phyloP scores from a whole-genome alignment of 2,113 vertebrate genomes.

The Sinocyclocheilus grahami region DNA sequence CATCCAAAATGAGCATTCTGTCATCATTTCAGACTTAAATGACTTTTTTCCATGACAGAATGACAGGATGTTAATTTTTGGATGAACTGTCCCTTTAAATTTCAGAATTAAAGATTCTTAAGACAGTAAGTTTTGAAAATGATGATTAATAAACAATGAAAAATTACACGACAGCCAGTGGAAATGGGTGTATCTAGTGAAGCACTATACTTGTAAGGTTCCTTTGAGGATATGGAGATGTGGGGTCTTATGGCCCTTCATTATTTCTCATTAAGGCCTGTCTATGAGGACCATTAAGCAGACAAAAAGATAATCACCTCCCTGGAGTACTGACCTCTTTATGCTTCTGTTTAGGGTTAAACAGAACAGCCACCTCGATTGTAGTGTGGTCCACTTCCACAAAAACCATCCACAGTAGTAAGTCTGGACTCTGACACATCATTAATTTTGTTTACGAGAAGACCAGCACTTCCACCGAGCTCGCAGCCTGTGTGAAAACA shows the following conservation, averaged over 20 bases:
- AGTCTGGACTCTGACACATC: constrained; percentile 40
- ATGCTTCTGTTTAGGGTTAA: constrained; percentile 70
- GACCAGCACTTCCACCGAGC: constrained; percentile 8
- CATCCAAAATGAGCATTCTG: background rate
- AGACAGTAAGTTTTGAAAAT: background rate
- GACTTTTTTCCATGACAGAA: background rate
- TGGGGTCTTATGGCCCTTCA: constrained; percentile 52
- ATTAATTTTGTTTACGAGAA: constrained; percentile 54
- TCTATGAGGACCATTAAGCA: constrained; percentile 72
- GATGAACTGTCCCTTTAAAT: background rate
- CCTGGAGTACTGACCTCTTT: constrained; percentile 73
- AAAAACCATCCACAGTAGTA: constrained; percentile 18
- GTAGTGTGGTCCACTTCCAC: constrained; percentile 60
- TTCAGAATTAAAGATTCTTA: background rate
- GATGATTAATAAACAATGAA: background rate
- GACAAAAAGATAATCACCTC: constrained; percentile 75
- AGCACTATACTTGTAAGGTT: constrained; percentile 22
- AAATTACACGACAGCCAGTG: background rate
- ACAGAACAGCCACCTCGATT: constrained; percentile 70
- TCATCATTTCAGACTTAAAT: background rate
- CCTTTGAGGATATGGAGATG: constrained; percentile 36
- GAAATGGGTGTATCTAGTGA: constrained; percentile 41
- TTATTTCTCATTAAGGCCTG: constrained; percentile 72
- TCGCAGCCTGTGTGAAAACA: constrained; percentile 14
- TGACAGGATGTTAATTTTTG: background rate